phyloP scores from a whole-genome alignment of 1,140 invertebrate species.

The Temnothorax nylanderi region DNA sequence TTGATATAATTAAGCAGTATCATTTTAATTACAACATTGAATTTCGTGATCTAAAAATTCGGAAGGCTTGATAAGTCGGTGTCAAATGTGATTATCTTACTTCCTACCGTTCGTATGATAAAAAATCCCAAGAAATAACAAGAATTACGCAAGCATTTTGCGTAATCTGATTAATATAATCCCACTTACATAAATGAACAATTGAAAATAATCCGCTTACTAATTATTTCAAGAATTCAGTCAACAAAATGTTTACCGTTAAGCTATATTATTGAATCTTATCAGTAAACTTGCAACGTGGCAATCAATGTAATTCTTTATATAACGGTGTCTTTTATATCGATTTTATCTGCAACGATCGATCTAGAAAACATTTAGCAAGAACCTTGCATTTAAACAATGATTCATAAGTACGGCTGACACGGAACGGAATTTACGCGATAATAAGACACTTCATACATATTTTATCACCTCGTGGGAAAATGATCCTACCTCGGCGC shows the following conservation, averaged over 20 bases:
- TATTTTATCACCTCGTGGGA: slow-evolving; percentile 21
- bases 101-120: neutral
- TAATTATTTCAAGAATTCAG: neutral
- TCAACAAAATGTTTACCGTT: neutral
- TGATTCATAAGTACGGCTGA: slow-evolving; percentile 17
- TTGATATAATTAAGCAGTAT: neutral
- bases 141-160: neutral
- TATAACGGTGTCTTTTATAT: neutral
- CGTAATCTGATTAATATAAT: neutral
- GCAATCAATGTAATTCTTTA: neutral
- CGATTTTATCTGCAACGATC: neutral
- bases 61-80: neutral
- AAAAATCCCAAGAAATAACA: neutral
- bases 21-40: neutral
- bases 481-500: neutral
- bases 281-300: neutral
- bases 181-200: neutral
- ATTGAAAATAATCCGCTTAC: neutral
- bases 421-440: neutral
- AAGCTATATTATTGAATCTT: slow-evolving; percentile 16
- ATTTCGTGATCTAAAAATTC: neutral
- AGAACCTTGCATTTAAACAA: slow-evolving; percentile 26
- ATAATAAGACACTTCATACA: slow-evolving; percentile 12
- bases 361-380: neutral
- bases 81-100: neutral